These are phyloP conservation scores for Steinernema hermaphroditum DNA, from an alignment of 2,888 invertebrate genomes.

Conservation along the genomic window DNA sequence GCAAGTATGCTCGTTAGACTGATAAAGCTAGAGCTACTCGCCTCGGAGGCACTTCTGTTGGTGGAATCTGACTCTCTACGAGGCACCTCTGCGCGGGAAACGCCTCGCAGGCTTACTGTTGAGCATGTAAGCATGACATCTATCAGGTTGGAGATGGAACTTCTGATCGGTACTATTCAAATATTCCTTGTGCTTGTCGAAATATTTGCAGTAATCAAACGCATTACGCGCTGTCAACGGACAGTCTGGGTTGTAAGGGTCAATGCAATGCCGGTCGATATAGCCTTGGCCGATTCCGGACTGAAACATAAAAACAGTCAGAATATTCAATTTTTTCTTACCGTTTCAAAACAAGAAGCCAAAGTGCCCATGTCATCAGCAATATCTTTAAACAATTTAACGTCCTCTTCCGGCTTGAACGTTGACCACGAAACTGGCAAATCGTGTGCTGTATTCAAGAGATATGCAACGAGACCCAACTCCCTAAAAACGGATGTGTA, in stretches of 20 bases:
- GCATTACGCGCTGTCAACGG: slow-evolving; percentile 86
- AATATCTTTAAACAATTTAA: slow-evolving; percentile 32
- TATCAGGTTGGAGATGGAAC: not conserved
- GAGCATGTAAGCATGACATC: too few relatives aligned
- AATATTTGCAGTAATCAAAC: not conserved
- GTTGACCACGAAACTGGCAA: slow-evolving; percentile 40
- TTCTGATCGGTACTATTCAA: not conserved
- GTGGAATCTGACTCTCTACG: too few relatives aligned
- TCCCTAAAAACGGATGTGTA: slow-evolving; percentile 27
- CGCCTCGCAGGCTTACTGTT: too few relatives aligned
- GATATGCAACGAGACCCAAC: not conserved
- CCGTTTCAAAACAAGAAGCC: slow-evolving; percentile 9
- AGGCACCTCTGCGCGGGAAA: too few relatives aligned
- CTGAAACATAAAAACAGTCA: slow-evolving; percentile 64
- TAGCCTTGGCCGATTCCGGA: slow-evolving; percentile 93
- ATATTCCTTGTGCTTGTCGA: not conserved
- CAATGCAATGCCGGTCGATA: slow-evolving; percentile 92
- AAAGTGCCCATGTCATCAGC: slow-evolving; percentile 53
- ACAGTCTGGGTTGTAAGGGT: slow-evolving; percentile 86
- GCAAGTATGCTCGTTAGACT: slow-evolving; percentile 32
- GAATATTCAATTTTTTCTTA: not conserved
- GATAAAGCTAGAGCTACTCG: too few relatives aligned
- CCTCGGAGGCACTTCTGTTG: too few relatives aligned
- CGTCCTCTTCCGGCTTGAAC: slow-evolving; percentile 44
- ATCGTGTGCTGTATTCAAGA: not conserved